These are phyloP conservation scores for Leucoptera coffeella DNA, from an alignment of 2,888 invertebrate species.

Conservation along the genomic window DNA sequence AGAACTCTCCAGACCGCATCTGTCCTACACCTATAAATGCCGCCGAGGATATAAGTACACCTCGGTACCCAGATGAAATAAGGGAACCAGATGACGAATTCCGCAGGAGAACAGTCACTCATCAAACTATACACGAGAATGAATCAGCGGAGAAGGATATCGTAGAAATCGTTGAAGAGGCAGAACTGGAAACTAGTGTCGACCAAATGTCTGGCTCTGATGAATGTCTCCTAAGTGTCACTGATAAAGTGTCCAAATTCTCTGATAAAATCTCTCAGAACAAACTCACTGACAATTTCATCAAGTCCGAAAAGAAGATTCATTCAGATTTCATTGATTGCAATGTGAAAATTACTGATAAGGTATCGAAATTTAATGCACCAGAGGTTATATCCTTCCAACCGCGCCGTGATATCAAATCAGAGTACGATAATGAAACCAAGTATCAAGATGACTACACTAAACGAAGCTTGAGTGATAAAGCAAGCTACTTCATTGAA, in stretches of 20 bases:
- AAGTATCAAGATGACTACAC: conserved; percentile 41
- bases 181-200: conserved; percentile 31
- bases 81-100: conserved; percentile 68
- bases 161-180: conserved; percentile 47
- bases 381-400: conserved; percentile 21
- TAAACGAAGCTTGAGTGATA: conserved; percentile 58
- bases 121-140: conserved; percentile 50
- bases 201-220: conserved; percentile 32
- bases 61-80: conserved; percentile 68
- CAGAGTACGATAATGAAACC: conserved; percentile 49
- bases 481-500: conserved; percentile 58
- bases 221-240: conserved; percentile 47
- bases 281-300: conserved; percentile 20
- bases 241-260: conserved; percentile 51
- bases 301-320: conserved; percentile 23
- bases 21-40: conserved; percentile 60
- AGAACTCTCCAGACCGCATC: conserved; percentile 67
- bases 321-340: conserved; percentile 53
- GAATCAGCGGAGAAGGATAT: conserved; percentile 56
- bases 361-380: conserved; percentile 62
- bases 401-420: conserved; percentile 28
- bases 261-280: conserved; percentile 28
- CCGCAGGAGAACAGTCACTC: conserved; percentile 18
- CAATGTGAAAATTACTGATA: conserved; percentile 61
- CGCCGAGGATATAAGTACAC: conserved; percentile 52